These are phyloP conservation scores for Rutilus rutilus DNA, from an alignment of 2,113 vertebrate species.

Conservation along the genomic window DNA sequence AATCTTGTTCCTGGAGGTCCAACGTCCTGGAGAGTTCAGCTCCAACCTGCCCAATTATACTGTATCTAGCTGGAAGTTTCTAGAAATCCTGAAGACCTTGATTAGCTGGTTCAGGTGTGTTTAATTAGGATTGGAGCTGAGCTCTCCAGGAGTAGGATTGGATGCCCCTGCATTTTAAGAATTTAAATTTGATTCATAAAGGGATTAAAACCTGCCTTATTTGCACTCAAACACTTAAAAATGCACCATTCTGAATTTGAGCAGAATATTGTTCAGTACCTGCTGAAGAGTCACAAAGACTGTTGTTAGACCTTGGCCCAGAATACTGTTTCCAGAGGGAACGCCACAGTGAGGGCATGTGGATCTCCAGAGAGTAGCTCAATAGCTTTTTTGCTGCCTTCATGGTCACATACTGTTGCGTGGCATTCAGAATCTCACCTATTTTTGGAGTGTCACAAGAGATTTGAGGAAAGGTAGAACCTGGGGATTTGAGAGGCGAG, in stretches of 20 bases:
- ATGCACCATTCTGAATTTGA: background rate
- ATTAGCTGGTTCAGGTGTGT: background rate
- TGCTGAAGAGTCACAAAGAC: constrained; percentile 30
- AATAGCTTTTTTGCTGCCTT: constrained; percentile 2
- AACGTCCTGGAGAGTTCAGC: background rate
- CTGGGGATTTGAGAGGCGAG: constrained; percentile 3
- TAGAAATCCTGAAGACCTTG: background rate
- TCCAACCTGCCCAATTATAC: background rate
- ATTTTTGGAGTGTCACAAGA: constrained; percentile 6
- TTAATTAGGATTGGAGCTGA: background rate
- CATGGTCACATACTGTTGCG: constrained; percentile 13
- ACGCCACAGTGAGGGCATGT: background rate
- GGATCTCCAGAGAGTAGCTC: constrained; percentile 18
- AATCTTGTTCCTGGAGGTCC: background rate
- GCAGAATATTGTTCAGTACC: background rate
- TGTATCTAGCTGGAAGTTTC: background rate
- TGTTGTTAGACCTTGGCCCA: constrained; percentile 31
- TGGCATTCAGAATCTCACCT: constrained; percentile 16
- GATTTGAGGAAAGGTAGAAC: background rate
- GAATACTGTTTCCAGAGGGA: constrained; percentile 17
- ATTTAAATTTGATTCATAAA: background rate
- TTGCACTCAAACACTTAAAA: background rate
- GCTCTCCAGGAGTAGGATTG: background rate
- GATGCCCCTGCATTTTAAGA: background rate
- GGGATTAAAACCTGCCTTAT: background rate